Evolutionary conservation across 2,113 vertebrate species (phyloP).

Genomic region (Arenaria interpres): DNA sequence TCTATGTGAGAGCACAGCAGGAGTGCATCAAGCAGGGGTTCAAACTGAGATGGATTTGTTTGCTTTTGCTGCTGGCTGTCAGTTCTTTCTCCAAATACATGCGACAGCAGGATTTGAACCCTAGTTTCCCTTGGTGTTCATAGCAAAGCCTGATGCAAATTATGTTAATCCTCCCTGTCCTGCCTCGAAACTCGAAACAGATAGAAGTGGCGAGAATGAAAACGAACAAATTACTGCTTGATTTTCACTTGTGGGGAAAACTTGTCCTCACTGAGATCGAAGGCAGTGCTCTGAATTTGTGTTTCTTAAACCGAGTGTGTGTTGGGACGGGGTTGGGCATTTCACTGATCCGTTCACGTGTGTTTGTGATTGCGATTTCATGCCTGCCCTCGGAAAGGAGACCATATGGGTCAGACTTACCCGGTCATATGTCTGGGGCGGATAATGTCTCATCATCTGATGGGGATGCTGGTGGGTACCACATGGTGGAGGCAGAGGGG

Average conservation of each 20-base stretch:
- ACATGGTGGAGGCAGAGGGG: not conserved
- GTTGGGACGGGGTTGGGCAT: not conserved
- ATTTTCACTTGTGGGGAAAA: not conserved
- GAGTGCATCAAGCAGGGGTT: not conserved
- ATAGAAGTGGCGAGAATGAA: not conserved
- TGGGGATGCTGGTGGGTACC: not conserved
- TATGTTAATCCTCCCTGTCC: not conserved
- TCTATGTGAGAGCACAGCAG: not conserved
- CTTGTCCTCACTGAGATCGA: not conserved
- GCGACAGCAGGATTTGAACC: not conserved
- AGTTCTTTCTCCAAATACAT: not conserved
- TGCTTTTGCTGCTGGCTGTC: not conserved
- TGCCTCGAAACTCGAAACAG: not conserved
- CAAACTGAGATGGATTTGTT: not conserved
- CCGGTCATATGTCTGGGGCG: not conserved
- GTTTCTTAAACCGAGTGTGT: not conserved
- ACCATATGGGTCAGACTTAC: not conserved
- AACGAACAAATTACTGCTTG: not conserved
- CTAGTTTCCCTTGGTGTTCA: not conserved
- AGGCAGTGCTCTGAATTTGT: not conserved
- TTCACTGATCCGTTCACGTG: not conserved
- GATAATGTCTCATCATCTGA: not conserved
- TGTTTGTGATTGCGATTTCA: not conserved
- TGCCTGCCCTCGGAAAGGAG: not conserved
- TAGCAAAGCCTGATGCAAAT: not conserved